Evolutionary conservation across 2,113 vertebrate species (phyloP).

Genomic region (Tetrax tetrax): DNA sequence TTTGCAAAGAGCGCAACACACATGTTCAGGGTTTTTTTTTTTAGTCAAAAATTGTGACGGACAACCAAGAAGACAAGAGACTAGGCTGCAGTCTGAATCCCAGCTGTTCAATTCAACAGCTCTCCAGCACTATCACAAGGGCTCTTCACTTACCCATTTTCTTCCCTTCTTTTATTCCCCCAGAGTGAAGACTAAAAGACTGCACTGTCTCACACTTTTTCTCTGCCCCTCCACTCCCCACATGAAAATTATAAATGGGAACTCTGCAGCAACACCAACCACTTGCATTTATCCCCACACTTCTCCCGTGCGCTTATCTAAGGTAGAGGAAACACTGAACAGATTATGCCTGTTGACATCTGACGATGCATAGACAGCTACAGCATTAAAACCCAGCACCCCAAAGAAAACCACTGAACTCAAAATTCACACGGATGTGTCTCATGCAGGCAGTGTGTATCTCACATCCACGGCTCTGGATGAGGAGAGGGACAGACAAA

Average conservation of each 20-base stretch:
- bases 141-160: not conserved
- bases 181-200: not conserved
- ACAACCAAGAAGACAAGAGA: not conserved
- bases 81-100: not conserved
- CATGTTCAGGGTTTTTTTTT: fast-evolving
- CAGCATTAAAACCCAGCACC: not conserved
- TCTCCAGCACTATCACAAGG: not conserved
- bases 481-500: not conserved
- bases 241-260: not conserved
- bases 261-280: not conserved
- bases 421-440: not conserved
- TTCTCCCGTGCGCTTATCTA: not conserved
- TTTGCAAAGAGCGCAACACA: not conserved
- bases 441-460: not conserved
- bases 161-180: not conserved
- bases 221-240: not conserved
- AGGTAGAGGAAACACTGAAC: not conserved
- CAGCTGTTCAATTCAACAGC: not conserved
- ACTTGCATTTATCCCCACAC: not conserved
- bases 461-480: not conserved
- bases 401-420: not conserved
- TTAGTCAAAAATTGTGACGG: not conserved
- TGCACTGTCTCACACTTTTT: not conserved
- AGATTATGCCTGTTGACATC: not conserved
- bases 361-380: not conserved